Evolutionary conservation across 2,113 vertebrate species (phyloP), one percentile per base, ranked within the genome.

Genomic region (Lampris megalopsis): DNA sequence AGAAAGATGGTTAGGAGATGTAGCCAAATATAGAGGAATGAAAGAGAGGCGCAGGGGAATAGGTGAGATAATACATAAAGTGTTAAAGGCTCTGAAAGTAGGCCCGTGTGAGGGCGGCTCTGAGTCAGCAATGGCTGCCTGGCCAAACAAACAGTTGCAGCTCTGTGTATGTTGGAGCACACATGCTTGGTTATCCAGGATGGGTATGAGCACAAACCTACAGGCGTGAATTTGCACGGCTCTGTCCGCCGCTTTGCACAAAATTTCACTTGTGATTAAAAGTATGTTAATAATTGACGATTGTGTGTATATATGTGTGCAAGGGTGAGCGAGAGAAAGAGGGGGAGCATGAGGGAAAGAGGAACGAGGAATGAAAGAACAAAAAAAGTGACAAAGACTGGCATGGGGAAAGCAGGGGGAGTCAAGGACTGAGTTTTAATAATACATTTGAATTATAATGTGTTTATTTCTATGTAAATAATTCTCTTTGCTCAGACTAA

Each of bases 211-310:
- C 36, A 6, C 62, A 59, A 66, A 77, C 68, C 69, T 40, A 47
- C 66, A 75, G 72, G 73, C 57, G 73, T 69, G 68, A 57, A 66
- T 68, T 53, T 67, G 77, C 71, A 50, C 52, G 82, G 48, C 40
- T 62, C 75, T 69, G 47, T 43, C 77, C 8, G 41, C 71, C 0
- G 11, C 45, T 60, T 24, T 45, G 74, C 72, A 76, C 77, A 75
- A 83, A 84, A 86, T 79, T 80, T 82, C 73, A 63, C 70, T 5
- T 76, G 43, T 87, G 85, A 89, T 80, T 72, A 84, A 85, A 71
- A 84, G 76, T 74, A 7, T 49, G 59, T 91, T 69, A 86, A 89
- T 87, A 87, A 87, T 87, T 79, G 77, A 89, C 83, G 73, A 82
- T 40, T 10, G 36, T 10, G 38, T 86, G 80, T 47, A 35, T 47